Base-by-base conservation (phyloP, 2,113 vertebrate genomes). In the Ammodramus savannarum region DNA sequence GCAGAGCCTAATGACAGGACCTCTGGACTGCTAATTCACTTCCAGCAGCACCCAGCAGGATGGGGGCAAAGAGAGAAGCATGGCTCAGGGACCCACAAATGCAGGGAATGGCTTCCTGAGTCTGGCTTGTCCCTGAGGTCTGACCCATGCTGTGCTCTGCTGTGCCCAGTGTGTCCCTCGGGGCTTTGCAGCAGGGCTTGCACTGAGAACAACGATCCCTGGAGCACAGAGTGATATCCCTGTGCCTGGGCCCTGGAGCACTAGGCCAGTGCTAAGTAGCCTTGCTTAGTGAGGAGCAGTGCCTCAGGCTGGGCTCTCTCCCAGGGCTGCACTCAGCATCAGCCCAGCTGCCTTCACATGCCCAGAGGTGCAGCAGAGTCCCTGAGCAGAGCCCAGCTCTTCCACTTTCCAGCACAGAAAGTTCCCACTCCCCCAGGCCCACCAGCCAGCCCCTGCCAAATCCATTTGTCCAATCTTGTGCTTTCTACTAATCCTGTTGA, bases 361-460 rank as follows among this genome's bases (percentile, higher is more conserved):
- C 78, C 88, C 72, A 48, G 82, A 48, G 74, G 68, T 11, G 1
- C 67, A 80, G 85, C 46, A 0, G 55, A 69, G 34, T 29, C 79
- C 51, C 76, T 31, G 59, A 83, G 89, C 68, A 46, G 59, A 95
- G 61, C 73, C 52, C 32, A 48, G 67, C 27, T 84, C 65, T 68
- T 82, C 79, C 79, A 41, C 52, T 75, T 88, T 2, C 20, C 48
- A 59, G 72, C 72, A 81, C 63, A 90, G 63, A 52, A 39, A 91
- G 48, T 65, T 95, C 77, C 74, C 36, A 16, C 55, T 83, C 93
- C 95, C 88, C 46, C 72, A 57, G 93, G 94, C 91, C 90, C 93
- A 95, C 94, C 95, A 93, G 93, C 66, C 89, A 92, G 91, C n/a
- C 87, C 85, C 95, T 94, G 94, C 90, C 96, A 96, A 96, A 96